These are phyloP conservation scores for Echinometra lucunter DNA, from an alignment of 53 echinoderm and acorn worm species.

Conservation along the genomic window DNA sequence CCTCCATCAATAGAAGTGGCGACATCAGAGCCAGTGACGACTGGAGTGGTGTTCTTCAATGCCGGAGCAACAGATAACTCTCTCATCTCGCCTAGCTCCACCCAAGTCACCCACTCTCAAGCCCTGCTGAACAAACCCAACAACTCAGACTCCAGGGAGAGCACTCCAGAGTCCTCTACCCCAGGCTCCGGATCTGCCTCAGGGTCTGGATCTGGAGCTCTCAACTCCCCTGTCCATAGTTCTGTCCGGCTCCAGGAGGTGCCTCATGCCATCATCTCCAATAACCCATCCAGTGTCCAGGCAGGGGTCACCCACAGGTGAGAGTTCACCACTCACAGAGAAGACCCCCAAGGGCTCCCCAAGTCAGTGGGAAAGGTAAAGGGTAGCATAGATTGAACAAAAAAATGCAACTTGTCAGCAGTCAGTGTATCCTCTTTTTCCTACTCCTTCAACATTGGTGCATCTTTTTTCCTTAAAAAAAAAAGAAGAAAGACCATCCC, in stretches of 20 bases:
- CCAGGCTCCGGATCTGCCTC: conserved; percentile 55
- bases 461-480: conserved; percentile 40
- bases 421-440: conserved; percentile 47
- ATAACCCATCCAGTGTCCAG: conserved; percentile 24
- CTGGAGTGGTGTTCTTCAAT: conserved; percentile 74
- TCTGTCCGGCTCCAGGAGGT: conserved; percentile 66
- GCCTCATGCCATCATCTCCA: conserved; percentile 19
- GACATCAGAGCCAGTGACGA: conserved; percentile 74
- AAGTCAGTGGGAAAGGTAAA: conserved; percentile 54
- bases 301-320: conserved; percentile 66
- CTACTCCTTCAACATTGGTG: conserved; percentile 29
- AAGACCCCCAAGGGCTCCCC: conserved; percentile 31
- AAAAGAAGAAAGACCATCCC: conserved; percentile 1
- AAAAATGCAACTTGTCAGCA: conserved; percentile 55
- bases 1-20: conserved; percentile 80
- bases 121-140: conserved; percentile 42
- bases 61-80: conserved; percentile 50
- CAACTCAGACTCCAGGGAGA: conserved; percentile 53
- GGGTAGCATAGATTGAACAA: conserved; percentile 66
- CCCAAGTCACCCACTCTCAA: conserved; percentile 14
- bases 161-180: conserved; percentile 67
- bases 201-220: conserved; percentile 47
- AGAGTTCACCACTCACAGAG: conserved; percentile 26
- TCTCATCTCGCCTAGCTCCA: background rate
- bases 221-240: conserved; percentile 63